These are phyloP conservation scores for Drosophila quinaria DNA, from an alignment of 2,888 invertebrate species.

Conservation along the genomic window DNA sequence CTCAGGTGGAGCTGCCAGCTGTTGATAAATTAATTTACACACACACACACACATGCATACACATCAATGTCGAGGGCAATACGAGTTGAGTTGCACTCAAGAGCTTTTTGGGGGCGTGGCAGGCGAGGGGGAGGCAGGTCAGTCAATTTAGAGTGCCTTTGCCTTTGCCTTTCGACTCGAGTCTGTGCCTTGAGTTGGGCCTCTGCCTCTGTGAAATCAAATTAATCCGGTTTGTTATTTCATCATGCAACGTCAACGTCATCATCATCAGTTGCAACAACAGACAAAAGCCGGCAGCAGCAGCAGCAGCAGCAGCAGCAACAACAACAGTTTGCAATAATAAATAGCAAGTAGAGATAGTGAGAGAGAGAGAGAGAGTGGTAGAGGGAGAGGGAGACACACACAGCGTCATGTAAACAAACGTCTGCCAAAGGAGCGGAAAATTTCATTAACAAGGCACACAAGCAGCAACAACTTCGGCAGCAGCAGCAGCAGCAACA, in stretches of 20 bases:
- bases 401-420: constrained; percentile 53
- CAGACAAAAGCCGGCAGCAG: constrained; percentile 71
- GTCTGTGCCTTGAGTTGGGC: constrained; percentile 24
- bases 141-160: constrained; percentile 35
- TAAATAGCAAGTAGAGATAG: constrained; percentile 63
- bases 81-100: constrained; percentile 58
- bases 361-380: constrained; percentile 21
- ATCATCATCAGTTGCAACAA: constrained; percentile 79
- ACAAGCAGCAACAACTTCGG: constrained; percentile 52
- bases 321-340: constrained; percentile 77
- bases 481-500: constrained; percentile 22
- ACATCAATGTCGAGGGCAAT: constrained; percentile 26
- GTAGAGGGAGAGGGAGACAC: constrained; percentile 22
- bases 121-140: background rate
- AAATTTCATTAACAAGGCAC: constrained; percentile 80
- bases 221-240: constrained; percentile 84
- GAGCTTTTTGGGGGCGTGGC: constrained; percentile 21
- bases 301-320: constrained; percentile 53
- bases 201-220: constrained; percentile 69
- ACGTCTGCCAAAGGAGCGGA: constrained; percentile 78
- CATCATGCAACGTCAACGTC: constrained; percentile 81
- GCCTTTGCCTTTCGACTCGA: constrained; percentile 20
- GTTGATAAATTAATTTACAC: constrained; percentile 69
- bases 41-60: constrained; percentile 23
- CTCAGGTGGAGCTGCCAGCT: constrained; percentile 54